phyloP scores from a whole-genome alignment of 1,140 invertebrate genomes.

The Kradibia gibbosae region DNA sequence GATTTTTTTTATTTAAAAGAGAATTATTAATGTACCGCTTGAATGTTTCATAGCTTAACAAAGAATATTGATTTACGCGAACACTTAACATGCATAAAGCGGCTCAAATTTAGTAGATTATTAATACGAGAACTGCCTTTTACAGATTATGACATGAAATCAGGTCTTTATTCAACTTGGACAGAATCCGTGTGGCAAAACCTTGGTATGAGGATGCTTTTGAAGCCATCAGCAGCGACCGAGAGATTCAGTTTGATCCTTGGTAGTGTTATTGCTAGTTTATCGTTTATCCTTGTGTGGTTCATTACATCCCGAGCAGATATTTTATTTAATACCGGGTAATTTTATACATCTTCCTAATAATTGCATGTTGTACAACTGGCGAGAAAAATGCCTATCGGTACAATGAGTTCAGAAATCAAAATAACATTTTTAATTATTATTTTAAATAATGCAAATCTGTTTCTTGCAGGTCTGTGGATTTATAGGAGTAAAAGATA shows the following conservation, averaged over 20 bases:
- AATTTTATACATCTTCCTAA: constrained; percentile 38
- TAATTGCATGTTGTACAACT: neutral
- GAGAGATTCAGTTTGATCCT: constrained; percentile 78
- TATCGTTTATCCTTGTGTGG: constrained; percentile 81
- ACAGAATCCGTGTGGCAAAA: constrained; percentile 90
- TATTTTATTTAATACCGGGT: constrained; percentile 75
- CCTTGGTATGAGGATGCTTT: constrained; percentile 84
- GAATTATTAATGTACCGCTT: too few species aligned
- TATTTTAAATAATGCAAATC: neutral
- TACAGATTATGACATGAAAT: constrained; percentile 85
- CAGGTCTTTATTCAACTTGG: constrained; percentile 89
- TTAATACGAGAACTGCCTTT: too few species aligned
- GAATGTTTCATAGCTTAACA: too few species aligned
- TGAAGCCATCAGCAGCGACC: constrained; percentile 81
- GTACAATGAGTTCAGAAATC: constrained; percentile 6
- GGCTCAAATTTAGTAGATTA: too few species aligned
- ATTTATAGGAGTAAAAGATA: constrained; percentile 66
- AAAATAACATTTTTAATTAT: neutral
- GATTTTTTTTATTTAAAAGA: too few species aligned
- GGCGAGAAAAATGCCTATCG: neutral
- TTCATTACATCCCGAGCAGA: constrained; percentile 79
- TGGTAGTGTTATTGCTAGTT: constrained; percentile 77
- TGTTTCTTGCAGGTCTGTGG: constrained; percentile 57
- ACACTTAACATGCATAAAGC: too few species aligned
- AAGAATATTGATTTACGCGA: too few species aligned